Conservation (phyloP, 2,797 vertebrate species). For the Sebastes minor region DNA sequence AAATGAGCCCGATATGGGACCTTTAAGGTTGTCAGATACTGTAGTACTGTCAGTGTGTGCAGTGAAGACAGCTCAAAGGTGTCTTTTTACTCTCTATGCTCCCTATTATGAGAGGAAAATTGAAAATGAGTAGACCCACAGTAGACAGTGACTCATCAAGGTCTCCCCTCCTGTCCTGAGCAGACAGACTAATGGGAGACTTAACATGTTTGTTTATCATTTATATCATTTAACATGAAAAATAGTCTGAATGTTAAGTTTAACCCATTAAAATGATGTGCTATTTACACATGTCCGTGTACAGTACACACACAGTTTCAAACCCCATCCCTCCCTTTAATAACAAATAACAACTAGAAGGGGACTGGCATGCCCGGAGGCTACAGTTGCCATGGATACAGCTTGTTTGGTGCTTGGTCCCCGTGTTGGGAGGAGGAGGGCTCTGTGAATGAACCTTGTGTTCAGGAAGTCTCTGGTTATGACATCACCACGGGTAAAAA, state of each 20-base stretch:
- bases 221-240: not conserved
- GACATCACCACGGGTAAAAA: constrained; percentile 74
- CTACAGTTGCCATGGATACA: constrained; percentile 62
- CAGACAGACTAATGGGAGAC: constrained; percentile 27
- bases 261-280: not conserved
- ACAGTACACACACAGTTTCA: constrained; percentile 24
- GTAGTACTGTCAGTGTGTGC: not conserved
- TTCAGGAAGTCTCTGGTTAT: constrained; percentile 80
- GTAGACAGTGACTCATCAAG: constrained; percentile 63
- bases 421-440: constrained; percentile 40
- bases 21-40: not conserved
- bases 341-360: constrained; percentile 65
- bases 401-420: constrained; percentile 75
- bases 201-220: constrained; percentile 37
- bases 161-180: constrained; percentile 9
- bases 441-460: constrained; percentile 82
- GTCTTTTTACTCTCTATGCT: constrained; percentile 4
- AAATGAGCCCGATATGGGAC: no score
- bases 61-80: not conserved
- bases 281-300: constrained; percentile 19
- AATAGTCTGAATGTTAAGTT: constrained; percentile 1
- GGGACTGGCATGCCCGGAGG: constrained; percentile 44
- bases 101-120: constrained; percentile 27
- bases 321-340: constrained; percentile 40
- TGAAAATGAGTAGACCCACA: constrained; percentile 14